A percentile compares a stretch with the other conserved stretches of the same genome.
phyloP scores from a whole-genome alignment of 2,113 vertebrate genomes.

The mouse (Mus musculus) region DNA sequence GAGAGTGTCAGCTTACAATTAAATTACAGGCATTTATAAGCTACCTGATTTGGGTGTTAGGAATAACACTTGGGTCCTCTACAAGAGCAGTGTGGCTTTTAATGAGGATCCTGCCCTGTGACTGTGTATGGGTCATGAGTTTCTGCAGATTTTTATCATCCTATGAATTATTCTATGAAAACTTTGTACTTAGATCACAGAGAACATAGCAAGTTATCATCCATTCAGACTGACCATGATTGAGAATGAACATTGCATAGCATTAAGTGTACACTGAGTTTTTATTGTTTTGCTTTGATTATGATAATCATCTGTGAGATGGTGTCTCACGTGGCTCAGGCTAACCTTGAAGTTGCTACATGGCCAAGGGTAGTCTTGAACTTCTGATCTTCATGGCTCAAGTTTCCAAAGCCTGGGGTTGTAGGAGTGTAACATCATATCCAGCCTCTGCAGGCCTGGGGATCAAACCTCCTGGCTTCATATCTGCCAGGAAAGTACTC shows the following conservation, averaged over 20 bases:
- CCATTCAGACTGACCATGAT: not conserved
- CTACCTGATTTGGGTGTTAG: not conserved
- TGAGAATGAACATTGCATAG: not conserved
- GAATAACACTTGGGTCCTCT: not conserved
- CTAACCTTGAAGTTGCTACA: not conserved
- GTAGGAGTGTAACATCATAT: not conserved
- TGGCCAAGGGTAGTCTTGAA: not conserved
- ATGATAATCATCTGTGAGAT: not conserved
- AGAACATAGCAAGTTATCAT: not conserved
- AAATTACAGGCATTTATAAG: not conserved
- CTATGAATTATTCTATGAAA: not conserved
- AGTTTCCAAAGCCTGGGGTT: not conserved
- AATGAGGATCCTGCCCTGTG: no score
- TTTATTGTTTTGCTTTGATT: not conserved
- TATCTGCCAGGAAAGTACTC: not conserved
- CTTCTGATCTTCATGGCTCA: not conserved
- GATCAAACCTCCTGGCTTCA: not conserved
- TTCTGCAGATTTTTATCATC: not conserved
- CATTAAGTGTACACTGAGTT: not conserved
- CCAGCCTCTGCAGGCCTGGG: not conserved
- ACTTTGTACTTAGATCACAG: no score
- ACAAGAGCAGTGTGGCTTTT: not conserved
- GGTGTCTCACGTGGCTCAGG: not conserved
- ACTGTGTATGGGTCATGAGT: no score
- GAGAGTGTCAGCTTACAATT: not conserved